phyloP scores from a whole-genome alignment of 2,888 invertebrate genomes.

The Apotomis betuletana region DNA sequence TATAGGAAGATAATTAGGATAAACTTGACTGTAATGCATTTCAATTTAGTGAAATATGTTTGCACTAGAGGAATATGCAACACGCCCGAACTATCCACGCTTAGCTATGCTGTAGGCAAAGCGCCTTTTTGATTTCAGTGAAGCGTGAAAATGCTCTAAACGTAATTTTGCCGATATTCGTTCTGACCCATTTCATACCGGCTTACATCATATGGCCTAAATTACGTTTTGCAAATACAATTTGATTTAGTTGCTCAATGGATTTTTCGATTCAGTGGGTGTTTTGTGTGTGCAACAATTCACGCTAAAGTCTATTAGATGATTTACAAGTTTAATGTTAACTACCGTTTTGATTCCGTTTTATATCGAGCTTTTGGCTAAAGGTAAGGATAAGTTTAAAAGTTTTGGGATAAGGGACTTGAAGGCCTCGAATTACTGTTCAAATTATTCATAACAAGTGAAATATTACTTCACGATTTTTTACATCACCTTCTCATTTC shows the following conservation, averaged over 20 bases:
- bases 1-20: too few relatives aligned
- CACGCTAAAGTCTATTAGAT: background rate
- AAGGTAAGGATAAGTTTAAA: too few relatives aligned
- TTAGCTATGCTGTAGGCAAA: slow-evolving; percentile 48
- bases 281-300: background rate
- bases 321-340: background rate
- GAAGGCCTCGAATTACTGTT: too few relatives aligned
- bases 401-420: too few relatives aligned
- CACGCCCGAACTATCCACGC: background rate
- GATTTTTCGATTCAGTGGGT: slow-evolving; percentile 16
- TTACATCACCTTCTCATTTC: too few relatives aligned
- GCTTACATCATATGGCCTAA: slow-evolving; percentile 29
- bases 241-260: slow-evolving; percentile 22
- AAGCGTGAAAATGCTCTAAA: slow-evolving; percentile 54
- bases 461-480: too few relatives aligned
- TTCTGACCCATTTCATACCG: slow-evolving; percentile 45
- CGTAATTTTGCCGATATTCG: slow-evolving; percentile 52
- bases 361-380: too few relatives aligned
- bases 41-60: background rate
- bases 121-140: slow-evolving; percentile 49
- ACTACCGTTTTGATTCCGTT: too few relatives aligned
- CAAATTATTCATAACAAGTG: too few relatives aligned
- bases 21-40: too few relatives aligned
- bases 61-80: background rate
- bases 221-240: slow-evolving; percentile 29